Percentiles rank a stretch among this genome's conserved stretches.
Evolutionary conservation across 2,797 vertebrate species (phyloP).

Genomic region (Pangasius krempfi): DNA sequence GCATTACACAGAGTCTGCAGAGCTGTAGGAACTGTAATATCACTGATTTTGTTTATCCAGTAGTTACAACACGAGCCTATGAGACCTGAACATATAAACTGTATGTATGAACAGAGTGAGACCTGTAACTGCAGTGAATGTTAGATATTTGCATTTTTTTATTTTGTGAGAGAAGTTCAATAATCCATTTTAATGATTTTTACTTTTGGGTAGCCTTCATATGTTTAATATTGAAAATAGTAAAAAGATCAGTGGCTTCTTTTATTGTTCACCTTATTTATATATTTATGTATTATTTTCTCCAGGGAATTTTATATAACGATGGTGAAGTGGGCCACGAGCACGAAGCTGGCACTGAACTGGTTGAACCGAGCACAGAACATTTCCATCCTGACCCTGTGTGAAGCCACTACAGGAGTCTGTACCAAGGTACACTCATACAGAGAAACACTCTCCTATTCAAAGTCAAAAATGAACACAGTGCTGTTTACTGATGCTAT

Average conservation of each 20-base stretch:
- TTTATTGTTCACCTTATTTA: not conserved
- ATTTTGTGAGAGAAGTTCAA: not conserved
- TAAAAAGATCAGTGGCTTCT: too few relatives aligned
- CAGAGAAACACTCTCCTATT: not conserved
- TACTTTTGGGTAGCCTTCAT: not conserved
- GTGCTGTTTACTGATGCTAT: not conserved
- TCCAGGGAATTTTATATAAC: constrained; percentile 92
- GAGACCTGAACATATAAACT: not conserved
- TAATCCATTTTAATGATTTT: not conserved
- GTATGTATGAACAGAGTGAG: not conserved
- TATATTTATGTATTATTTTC: constrained; percentile 20
- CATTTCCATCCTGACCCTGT: constrained; percentile 93
- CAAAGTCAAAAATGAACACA: not conserved
- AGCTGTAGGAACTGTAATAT: too few relatives aligned
- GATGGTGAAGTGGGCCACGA: constrained; percentile 98
- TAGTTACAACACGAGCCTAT: not conserved
- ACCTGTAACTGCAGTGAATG: not conserved
- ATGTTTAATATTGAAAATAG: not conserved
- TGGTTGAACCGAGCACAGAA: constrained; percentile 98
- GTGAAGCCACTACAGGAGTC: constrained; percentile 93
- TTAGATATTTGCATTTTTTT: not conserved
- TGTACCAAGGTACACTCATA: constrained; percentile 86
- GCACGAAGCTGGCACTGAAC: constrained; percentile 94
- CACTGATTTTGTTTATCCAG: not conserved
- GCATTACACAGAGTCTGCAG: too few relatives aligned